A percentile compares a stretch with the other conserved stretches of the same genome.
phyloP scores from a whole-genome alignment of 1,140 invertebrate species.

The Heliconius congener region DNA sequence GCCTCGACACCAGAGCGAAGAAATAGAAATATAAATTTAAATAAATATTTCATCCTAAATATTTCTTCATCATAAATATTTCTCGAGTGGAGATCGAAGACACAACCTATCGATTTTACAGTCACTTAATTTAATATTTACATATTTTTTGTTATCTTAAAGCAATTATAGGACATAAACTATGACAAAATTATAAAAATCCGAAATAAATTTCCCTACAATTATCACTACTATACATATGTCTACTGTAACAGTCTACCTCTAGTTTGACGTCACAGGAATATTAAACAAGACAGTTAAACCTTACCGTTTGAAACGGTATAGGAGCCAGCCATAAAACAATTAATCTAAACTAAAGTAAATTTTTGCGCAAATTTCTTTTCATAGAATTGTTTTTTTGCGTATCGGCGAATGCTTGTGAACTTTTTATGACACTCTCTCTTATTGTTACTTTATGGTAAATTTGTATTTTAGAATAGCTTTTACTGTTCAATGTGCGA shows the following conservation, averaged over 20 bases:
- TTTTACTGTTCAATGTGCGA: conserved; percentile 11
- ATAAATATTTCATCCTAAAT: too few species aligned
- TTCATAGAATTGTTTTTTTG: conserved; percentile 1
- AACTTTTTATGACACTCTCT: conserved; percentile 15
- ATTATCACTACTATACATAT: not conserved
- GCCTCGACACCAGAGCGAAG: too few species aligned
- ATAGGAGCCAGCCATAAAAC: conserved; percentile 12
- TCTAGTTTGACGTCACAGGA: not conserved
- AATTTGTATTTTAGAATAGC: not conserved
- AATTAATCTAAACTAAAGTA: conserved; percentile 13
- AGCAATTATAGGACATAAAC: too few species aligned
- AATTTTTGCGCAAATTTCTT: conserved; percentile 29
- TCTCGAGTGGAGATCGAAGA: too few species aligned
- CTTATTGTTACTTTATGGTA: conserved; percentile 11
- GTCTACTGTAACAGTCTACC: not conserved
- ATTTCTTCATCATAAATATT: too few species aligned
- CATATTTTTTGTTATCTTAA: too few species aligned
- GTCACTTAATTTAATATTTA: too few species aligned
- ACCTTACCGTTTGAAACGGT: not conserved
- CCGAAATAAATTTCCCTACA: too few species aligned
- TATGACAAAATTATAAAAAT: too few species aligned
- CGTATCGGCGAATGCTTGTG: conserved; percentile 5
- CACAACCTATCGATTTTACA: too few species aligned
- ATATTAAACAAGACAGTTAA: not conserved
- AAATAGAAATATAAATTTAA: too few species aligned